These are phyloP conservation scores for Corapipo altera DNA, from an alignment of 2,113 vertebrate genomes.

Conservation along the genomic window DNA sequence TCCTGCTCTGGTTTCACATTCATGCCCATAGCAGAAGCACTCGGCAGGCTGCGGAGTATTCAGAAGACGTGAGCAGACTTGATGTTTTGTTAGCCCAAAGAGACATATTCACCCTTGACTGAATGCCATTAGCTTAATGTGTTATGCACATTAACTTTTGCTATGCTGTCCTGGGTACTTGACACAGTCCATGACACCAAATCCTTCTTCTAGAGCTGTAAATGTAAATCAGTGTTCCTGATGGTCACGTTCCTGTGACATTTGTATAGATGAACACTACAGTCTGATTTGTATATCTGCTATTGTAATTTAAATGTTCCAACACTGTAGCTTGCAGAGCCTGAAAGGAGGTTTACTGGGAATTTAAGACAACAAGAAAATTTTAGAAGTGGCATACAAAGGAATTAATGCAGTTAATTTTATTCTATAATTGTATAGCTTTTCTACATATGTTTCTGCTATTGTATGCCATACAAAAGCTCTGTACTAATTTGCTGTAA, in stretches of 20 bases:
- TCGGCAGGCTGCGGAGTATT: not conserved
- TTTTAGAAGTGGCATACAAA: not conserved
- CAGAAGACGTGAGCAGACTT: not conserved
- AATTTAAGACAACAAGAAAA: not conserved
- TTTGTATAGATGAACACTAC: not conserved
- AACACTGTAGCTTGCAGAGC: not conserved
- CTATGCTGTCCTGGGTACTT: not conserved
- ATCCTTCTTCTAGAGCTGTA: conserved; percentile 3
- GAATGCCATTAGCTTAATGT: conserved; percentile 24
- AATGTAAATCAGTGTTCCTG: not conserved
- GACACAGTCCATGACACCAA: not conserved
- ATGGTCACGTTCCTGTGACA: not conserved
- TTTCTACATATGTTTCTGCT: not conserved
- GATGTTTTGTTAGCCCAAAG: conserved; percentile 3
- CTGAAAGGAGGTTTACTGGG: not conserved
- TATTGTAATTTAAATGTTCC: not conserved
- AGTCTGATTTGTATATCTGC: not conserved
- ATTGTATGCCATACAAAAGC: not conserved
- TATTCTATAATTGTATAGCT: not conserved
- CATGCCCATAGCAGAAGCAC: not conserved
- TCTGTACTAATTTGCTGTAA: not conserved
- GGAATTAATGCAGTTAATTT: not conserved
- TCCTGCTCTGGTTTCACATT: not conserved
- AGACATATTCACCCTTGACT: not conserved
- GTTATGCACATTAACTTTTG: not conserved